Evolutionary conservation across 2,888 invertebrate genomes (phyloP).

Genomic region (Luffia ferchaultella): DNA sequence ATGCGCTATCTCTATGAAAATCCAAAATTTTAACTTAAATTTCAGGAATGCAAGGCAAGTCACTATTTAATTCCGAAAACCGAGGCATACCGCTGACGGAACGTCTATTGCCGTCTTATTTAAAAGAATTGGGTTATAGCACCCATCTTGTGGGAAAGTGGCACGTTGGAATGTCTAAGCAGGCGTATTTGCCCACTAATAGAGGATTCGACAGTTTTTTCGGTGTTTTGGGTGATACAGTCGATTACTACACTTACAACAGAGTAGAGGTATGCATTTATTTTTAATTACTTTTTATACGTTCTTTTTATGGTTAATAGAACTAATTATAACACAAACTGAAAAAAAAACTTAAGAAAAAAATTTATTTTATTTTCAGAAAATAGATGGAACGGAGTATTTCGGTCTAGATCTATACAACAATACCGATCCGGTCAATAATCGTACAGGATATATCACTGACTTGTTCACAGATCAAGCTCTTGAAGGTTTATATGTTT

Average conservation of each 20-base stretch:
- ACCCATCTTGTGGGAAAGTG: slow-evolving; percentile 87
- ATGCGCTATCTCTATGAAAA: too few relatives aligned
- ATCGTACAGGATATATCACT: background rate
- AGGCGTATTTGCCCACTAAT: slow-evolving; percentile 70
- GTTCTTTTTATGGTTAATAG: too few relatives aligned
- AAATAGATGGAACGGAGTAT: background rate
- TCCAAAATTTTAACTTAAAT: background rate
- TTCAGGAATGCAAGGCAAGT: background rate
- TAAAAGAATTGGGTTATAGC: slow-evolving; percentile 72
- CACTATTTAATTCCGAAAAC: slow-evolving; percentile 26
- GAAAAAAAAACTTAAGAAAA: too few relatives aligned
- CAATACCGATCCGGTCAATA: background rate
- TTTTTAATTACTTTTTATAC: too few relatives aligned
- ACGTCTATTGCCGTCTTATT: slow-evolving; percentile 67
- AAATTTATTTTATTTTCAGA: background rate
- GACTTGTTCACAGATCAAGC: background rate
- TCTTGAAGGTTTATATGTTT: too few relatives aligned
- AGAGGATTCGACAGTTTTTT: slow-evolving; percentile 85
- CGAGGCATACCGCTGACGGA: slow-evolving; percentile 49
- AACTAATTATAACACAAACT: too few relatives aligned
- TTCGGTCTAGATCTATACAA: background rate
- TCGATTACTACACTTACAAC: slow-evolving; percentile 75
- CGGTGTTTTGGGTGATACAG: slow-evolving; percentile 84
- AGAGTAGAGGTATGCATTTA: slow-evolving; percentile 26
- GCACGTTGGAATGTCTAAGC: slow-evolving; percentile 69